These are phyloP conservation scores for Sesia apiformis DNA, from an alignment of 2,888 invertebrate species.

Conservation along the genomic window DNA sequence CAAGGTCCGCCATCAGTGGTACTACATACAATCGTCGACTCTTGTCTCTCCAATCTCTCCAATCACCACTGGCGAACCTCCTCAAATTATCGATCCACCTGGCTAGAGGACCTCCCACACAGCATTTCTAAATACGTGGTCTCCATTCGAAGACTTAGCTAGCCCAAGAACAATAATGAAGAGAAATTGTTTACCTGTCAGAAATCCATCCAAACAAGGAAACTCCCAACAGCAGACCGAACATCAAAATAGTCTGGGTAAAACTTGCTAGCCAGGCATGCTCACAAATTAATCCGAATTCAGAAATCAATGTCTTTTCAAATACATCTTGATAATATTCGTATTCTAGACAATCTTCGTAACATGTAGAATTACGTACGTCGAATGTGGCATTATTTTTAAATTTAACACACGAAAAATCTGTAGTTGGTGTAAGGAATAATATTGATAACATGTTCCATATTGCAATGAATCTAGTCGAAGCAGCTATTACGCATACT, in stretches of 20 bases:
- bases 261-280: conserved; percentile 39
- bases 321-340: conserved; percentile 24
- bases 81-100: conserved; percentile 13
- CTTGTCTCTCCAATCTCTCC: too few species aligned
- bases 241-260: conserved; percentile 35
- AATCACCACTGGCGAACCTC: too few species aligned
- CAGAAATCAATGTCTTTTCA: conserved; percentile 27
- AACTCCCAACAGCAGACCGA: conserved; percentile 34
- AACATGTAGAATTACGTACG: conserved; percentile 30
- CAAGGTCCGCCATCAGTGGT: too few species aligned
- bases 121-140: too few species aligned
- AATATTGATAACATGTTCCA: conserved; percentile 32
- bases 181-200: conserved; percentile 27
- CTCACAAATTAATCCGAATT: conserved; percentile 37
- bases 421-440: conserved; percentile 34
- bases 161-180: too few species aligned
- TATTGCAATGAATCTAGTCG: conserved; percentile 23
- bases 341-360: conserved; percentile 32
- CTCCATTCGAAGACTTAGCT: too few species aligned
- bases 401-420: conserved; percentile 29
- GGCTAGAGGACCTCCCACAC: conserved; percentile 51
- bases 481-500: conserved; percentile 15
- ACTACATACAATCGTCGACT: too few species aligned
- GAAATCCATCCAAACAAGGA: conserved; percentile 41
- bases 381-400: conserved; percentile 14